Percentiles rank a stretch among this genome's conserved stretches.
phyloP scores from a whole-genome alignment of 2,113 vertebrate species.

The Emydocephalus ijimae region DNA sequence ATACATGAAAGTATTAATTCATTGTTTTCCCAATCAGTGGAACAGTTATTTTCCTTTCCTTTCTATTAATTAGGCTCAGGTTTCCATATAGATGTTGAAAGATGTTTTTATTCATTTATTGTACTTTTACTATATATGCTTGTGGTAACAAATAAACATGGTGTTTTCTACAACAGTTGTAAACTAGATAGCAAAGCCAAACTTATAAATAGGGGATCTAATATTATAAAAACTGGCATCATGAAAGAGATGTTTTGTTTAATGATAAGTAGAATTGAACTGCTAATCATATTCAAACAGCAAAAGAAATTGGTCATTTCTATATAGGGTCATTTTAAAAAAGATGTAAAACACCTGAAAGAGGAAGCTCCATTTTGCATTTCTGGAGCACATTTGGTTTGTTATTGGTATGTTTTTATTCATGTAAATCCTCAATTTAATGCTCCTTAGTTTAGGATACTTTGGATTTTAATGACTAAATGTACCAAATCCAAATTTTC shows the following conservation, averaged over 20 bases:
- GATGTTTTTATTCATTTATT: neutral
- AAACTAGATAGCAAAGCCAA: neutral
- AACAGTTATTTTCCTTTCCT: neutral
- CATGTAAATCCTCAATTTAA: neutral
- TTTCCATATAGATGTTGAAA: neutral
- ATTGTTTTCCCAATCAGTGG: neutral
- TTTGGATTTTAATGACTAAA: too few species aligned
- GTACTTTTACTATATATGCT: neutral
- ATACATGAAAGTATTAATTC: neutral
- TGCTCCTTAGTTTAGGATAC: too few species aligned
- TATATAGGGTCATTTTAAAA: neutral
- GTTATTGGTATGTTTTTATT: neutral
- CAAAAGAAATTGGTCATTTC: too few species aligned
- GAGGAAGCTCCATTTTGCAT: neutral
- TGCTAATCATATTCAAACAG: neutral
- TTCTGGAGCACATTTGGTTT: constrained; percentile 8
- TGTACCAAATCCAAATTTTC: neutral
- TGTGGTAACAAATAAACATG: neutral
- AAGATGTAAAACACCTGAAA: too few species aligned
- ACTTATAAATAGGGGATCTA: neutral
- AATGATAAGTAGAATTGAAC: neutral
- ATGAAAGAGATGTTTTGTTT: neutral
- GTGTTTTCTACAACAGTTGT: neutral
- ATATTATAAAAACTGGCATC: neutral
- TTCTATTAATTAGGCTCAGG: neutral